phyloP scores from a whole-genome alignment of 2,797 vertebrate species.

The Brachymystax lenok region DNA sequence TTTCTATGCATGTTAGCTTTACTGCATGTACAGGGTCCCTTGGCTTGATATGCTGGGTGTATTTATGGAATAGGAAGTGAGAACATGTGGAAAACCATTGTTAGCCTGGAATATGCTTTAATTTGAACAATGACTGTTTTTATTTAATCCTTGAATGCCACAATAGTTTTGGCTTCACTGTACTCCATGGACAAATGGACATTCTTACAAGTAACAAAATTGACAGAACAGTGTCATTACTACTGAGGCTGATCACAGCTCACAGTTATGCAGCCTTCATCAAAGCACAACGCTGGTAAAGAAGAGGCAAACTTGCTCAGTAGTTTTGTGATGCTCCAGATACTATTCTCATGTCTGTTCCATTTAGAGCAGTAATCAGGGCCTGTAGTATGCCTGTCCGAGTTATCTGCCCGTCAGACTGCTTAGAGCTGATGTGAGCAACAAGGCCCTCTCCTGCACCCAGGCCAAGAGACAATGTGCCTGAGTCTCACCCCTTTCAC shows the following conservation, averaged over 20 bases:
- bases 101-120: conserved; percentile 17
- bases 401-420: neutral
- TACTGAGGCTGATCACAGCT: neutral
- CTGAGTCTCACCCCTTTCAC: conserved; percentile 32
- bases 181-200: neutral
- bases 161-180: neutral
- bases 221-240: neutral
- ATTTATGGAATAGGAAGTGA: conserved; percentile 17
- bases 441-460: conserved; percentile 10
- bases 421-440: neutral
- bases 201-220: neutral
- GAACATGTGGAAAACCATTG: conserved; percentile 21
- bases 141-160: conserved; percentile 6
- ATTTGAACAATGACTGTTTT: conserved; percentile 5
- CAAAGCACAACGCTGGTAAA: neutral
- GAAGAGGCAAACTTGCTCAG: neutral
- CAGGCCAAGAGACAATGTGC: conserved; percentile 15
- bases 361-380: neutral
- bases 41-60: conserved; percentile 21
- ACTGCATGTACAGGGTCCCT: conserved; percentile 17
- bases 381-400: neutral
- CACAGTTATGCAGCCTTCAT: neutral
- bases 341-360: neutral
- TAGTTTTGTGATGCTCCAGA: neutral
- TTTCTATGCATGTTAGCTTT: conserved; percentile 28